These are phyloP conservation scores for Cinara cedri DNA, from an alignment of 2,888 invertebrate genomes.

Conservation along the genomic window DNA sequence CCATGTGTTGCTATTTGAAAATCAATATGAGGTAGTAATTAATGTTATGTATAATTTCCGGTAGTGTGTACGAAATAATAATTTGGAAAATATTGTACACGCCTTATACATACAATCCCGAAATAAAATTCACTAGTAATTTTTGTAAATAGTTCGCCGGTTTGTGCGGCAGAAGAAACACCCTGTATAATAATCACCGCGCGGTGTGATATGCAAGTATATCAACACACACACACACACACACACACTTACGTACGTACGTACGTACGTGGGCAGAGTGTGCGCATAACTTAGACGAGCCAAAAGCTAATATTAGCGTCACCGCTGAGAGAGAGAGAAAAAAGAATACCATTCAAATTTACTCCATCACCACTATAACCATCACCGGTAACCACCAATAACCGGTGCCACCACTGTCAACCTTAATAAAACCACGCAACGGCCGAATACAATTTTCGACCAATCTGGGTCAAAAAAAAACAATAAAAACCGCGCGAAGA, in stretches of 20 bases:
- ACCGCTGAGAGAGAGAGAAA: background rate
- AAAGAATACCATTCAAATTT: conserved; percentile 43
- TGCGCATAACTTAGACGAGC: conserved; percentile 48
- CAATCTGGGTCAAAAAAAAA: conserved; percentile 12
- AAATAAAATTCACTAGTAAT: too few species aligned
- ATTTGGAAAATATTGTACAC: too few species aligned
- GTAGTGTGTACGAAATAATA: background rate
- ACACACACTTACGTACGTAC: too few species aligned
- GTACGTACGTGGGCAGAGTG: conserved; percentile 50
- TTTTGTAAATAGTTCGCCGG: too few species aligned
- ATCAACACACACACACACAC: background rate
- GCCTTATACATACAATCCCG: too few species aligned
- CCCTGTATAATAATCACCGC: background rate
- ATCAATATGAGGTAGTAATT: background rate
- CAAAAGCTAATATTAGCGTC: conserved; percentile 56
- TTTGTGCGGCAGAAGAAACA: too few species aligned
- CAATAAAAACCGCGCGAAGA: background rate
- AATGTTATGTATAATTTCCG: background rate
- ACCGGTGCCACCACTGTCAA: background rate
- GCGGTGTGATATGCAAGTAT: background rate
- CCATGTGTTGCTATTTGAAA: too few species aligned
- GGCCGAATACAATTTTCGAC: conserved; percentile 1
- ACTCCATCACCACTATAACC: background rate
- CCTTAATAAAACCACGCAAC: background rate
- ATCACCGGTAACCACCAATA: background rate